These are phyloP conservation scores for Phragmatobia fuliginosa DNA, from an alignment of 2,888 invertebrate species.

Conservation along the genomic window DNA sequence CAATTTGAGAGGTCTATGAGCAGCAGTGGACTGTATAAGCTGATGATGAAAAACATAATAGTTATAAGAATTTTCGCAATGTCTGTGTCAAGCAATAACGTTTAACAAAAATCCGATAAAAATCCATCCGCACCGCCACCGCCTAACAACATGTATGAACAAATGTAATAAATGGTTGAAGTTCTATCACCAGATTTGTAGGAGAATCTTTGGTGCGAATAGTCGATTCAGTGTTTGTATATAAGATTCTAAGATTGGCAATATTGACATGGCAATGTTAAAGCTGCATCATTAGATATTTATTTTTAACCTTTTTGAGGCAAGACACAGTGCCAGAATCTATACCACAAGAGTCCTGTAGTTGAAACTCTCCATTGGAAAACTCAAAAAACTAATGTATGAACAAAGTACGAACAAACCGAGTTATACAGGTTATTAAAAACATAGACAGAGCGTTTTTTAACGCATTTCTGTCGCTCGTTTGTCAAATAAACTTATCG, in stretches of 20 bases:
- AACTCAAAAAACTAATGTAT: neutral
- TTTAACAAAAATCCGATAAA: neutral
- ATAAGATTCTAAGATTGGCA: neutral
- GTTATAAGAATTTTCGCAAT: neutral
- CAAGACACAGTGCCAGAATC: too few relatives aligned
- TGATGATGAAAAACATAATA: too few relatives aligned
- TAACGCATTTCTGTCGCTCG: neutral
- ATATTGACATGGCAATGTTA: too few relatives aligned
- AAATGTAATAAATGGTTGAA: too few relatives aligned
- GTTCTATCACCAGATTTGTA: too few relatives aligned
- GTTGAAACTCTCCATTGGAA: neutral
- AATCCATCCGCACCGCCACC: neutral
- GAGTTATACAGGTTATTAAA: neutral
- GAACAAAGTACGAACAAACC: neutral
- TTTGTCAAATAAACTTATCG: constrained; percentile 17
- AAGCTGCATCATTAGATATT: neutral
- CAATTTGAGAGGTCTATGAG: too few relatives aligned
- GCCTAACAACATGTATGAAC: neutral
- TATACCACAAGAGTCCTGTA: too few relatives aligned
- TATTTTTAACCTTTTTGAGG: neutral
- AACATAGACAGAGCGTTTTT: neutral
- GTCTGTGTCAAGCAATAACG: neutral
- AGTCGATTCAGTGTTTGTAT: neutral
- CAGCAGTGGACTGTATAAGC: too few relatives aligned
- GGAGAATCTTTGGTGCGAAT: neutral